A percentile compares a stretch with the other conserved stretches of the same genome.
Conservation (phyloP, 1,140 invertebrate species). For the Linepithema humile region DNA sequence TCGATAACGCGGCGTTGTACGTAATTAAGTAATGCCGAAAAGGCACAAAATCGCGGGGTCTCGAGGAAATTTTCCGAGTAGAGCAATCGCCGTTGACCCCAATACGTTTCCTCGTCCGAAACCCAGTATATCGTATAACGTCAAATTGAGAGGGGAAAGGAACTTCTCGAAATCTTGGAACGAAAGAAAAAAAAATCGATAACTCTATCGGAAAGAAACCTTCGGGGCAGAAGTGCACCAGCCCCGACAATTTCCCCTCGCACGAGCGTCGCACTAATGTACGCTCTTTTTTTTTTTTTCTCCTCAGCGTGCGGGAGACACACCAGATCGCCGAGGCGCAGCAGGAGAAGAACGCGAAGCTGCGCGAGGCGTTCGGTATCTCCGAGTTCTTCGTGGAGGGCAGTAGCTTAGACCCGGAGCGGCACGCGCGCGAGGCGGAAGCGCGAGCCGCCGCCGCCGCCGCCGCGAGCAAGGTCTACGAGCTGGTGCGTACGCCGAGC, state of each 20-base stretch:
- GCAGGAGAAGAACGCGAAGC: slow-evolving; percentile 96
- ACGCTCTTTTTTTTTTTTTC: slow-evolving; percentile 21
- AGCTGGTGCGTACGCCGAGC: slow-evolving; percentile 78
- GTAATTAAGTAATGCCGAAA: too few relatives aligned
- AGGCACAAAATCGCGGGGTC: too few relatives aligned
- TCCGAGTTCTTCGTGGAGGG: slow-evolving; percentile 97
- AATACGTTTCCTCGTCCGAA: too few relatives aligned
- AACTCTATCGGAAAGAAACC: too few relatives aligned
- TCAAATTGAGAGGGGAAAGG: too few relatives aligned
- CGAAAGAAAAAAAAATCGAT: too few relatives aligned
- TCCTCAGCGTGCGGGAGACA: slow-evolving; percentile 94
- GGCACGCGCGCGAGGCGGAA: slow-evolving; percentile 91
- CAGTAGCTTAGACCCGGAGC: slow-evolving; percentile 94
- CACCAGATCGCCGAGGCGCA: slow-evolving; percentile 98
- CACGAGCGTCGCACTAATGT: background rate
- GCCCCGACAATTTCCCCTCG: background rate
- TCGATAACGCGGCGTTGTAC: too few relatives aligned
- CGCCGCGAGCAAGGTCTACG: slow-evolving; percentile 86
- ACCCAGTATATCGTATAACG: too few relatives aligned
- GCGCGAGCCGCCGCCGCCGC: slow-evolving; percentile 86
- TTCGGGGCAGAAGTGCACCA: too few relatives aligned
- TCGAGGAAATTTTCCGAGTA: too few relatives aligned
- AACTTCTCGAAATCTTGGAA: too few relatives aligned
- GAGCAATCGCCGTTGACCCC: too few relatives aligned
- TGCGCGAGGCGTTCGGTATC: slow-evolving; percentile 97